A percentile compares a stretch with the other conserved stretches of the same genome.
Conservation (phyloP, 2,113 vertebrate genomes). For the Arizona elegans region DNA sequence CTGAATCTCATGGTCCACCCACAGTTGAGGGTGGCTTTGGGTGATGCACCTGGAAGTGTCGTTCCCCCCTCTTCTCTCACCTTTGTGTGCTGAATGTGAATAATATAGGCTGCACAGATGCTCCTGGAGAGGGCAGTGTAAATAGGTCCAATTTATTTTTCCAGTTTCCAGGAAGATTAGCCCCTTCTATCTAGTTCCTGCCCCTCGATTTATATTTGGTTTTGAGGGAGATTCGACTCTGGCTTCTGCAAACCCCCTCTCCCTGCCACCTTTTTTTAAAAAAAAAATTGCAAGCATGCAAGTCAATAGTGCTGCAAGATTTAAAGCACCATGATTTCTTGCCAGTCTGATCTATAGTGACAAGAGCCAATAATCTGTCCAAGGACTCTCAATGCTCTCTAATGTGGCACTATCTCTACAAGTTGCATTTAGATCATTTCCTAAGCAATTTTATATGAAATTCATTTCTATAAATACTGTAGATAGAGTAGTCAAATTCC, state of each 20-base stretch:
- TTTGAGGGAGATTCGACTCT: background rate
- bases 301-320: background rate
- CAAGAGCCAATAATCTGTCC: background rate
- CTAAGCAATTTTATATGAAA: conserved; percentile 36
- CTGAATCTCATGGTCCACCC: background rate
- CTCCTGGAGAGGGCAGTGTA: background rate
- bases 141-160: background rate
- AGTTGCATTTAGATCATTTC: conserved; percentile 24
- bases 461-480: conserved; percentile 25
- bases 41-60: background rate
- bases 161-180: background rate
- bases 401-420: background rate
- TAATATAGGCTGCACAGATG: background rate
- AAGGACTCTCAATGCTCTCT: background rate
- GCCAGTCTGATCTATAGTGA: background rate
- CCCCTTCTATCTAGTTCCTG: background rate
- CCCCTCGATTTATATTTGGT: background rate
- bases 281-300: background rate
- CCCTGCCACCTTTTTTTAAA: background rate
- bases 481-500: conserved; percentile 52
- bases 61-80: background rate
- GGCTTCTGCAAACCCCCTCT: background rate
- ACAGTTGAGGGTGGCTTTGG: background rate
- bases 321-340: background rate
- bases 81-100: background rate